Percentiles rank a stretch among this genome's conserved stretches.
These are phyloP conservation scores for Pristionchus arcanus DNA, from an alignment of 2,888 invertebrate genomes.

Conservation along the genomic window DNA sequence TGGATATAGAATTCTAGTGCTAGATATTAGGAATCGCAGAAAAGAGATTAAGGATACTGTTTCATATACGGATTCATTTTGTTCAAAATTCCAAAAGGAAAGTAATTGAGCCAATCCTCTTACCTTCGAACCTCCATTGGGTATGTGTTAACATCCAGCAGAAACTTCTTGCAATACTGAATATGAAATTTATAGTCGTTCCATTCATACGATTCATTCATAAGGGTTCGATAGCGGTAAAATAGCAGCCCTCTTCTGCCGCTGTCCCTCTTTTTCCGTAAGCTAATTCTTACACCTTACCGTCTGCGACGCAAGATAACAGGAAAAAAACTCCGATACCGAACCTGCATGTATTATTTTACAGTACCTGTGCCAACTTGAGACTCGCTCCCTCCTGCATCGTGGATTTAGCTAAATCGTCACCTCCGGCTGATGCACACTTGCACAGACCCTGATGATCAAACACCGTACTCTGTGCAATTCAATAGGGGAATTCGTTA, in stretches of 20 bases:
- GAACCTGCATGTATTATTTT: background rate
- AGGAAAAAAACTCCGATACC: background rate
- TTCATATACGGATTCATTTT: no score
- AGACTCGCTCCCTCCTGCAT: constrained; percentile 95
- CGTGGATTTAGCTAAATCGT: constrained; percentile 93
- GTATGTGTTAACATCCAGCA: constrained; percentile 73
- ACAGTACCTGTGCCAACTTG: constrained; percentile 87
- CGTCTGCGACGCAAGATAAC: no score
- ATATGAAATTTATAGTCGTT: background rate
- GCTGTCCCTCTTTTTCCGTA: no score
- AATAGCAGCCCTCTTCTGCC: no score
- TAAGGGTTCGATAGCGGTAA: no score
- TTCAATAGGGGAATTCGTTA: background rate
- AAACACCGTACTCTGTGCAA: background rate
- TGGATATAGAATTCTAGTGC: no score
- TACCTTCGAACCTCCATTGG: constrained; percentile 73
- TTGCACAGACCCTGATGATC: constrained; percentile 89
- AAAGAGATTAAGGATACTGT: no score
- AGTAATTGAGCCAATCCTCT: background rate
- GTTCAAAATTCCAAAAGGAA: no score
- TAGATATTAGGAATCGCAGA: no score
- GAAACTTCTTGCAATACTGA: constrained; percentile 88
- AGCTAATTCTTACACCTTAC: no score
- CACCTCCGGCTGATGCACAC: constrained; percentile 92
- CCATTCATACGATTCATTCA: background rate